phyloP scores from a whole-genome alignment of 2,888 invertebrate genomes.

The Plagiodera versicolora region DNA sequence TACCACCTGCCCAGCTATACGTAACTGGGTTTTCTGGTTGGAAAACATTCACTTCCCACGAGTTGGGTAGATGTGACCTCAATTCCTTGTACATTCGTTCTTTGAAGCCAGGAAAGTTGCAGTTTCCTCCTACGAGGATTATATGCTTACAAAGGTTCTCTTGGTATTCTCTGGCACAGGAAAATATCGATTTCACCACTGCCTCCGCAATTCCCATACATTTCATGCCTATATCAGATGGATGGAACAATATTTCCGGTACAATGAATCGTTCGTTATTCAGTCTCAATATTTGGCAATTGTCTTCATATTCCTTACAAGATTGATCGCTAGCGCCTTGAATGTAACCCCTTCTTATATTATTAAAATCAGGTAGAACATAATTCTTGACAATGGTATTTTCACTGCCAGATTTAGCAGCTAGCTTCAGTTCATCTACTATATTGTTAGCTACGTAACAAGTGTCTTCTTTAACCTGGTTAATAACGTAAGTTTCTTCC shows the following conservation, averaged over 20 bases:
- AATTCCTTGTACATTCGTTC: constrained; percentile 79
- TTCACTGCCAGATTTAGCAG: constrained; percentile 61
- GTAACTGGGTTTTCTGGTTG: constrained; percentile 73
- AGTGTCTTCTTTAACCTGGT: constrained; percentile 97
- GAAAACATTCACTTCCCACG: constrained; percentile 74
- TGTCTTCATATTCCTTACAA: constrained; percentile 44
- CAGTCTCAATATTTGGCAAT: constrained; percentile 74
- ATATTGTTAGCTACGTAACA: constrained; percentile 91
- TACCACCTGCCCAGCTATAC: constrained; percentile 90
- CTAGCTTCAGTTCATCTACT: constrained; percentile 73
- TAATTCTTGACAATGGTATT: constrained; percentile 85
- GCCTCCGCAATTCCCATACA: constrained; percentile 92
- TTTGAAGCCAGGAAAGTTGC: constrained; percentile 80
- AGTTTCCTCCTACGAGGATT: constrained; percentile 79
- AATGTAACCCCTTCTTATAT: constrained; percentile 73
- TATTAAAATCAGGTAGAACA: constrained; percentile 94
- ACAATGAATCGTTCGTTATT: constrained; percentile 94
- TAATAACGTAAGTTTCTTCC: constrained; percentile 98
- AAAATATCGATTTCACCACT: constrained; percentile 73
- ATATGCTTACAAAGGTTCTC: constrained; percentile 82
- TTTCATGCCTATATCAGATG: constrained; percentile 90
- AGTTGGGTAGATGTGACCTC: constrained; percentile 74
- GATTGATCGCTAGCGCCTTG: constrained; percentile 42
- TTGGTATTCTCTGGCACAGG: constrained; percentile 73
- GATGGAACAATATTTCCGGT: constrained; percentile 92